Percentiles rank a stretch among this genome's conserved stretches.
Evolutionary conservation across 2,113 vertebrate species (phyloP).

Genomic region (Peucedramus taeniatus): DNA sequence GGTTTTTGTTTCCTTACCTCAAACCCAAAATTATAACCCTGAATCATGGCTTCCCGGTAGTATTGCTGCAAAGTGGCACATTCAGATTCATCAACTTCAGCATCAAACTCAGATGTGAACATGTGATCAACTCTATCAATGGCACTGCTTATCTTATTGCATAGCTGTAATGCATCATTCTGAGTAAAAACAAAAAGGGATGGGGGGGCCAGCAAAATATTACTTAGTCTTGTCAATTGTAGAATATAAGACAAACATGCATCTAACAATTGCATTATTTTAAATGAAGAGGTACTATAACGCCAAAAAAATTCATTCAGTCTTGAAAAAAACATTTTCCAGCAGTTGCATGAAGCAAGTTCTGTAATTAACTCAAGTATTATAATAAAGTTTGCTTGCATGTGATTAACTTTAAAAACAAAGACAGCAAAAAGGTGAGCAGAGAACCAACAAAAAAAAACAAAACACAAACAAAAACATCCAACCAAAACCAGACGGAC

Average conservation of each 20-base stretch:
- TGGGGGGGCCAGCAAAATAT: background rate
- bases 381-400: background rate
- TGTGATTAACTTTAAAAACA: background rate
- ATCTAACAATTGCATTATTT: background rate
- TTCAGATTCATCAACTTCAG: constrained; percentile 91
- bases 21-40: constrained; percentile 97
- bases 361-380: background rate
- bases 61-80: constrained; percentile 91
- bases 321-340: background rate
- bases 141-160: constrained; percentile 89
- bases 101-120: constrained; percentile 91
- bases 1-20: constrained; percentile 79
- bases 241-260: background rate
- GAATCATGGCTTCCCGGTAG: constrained; percentile 97
- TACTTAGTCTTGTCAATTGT: background rate
- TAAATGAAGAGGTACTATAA: background rate
- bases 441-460: background rate
- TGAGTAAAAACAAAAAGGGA: constrained; percentile 53
- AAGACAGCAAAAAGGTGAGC: background rate
- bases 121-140: constrained; percentile 93
- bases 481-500: background rate
- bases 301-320: background rate
- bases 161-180: constrained; percentile 91
- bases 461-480: background rate
- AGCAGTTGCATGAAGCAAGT: background rate